Evolutionary conservation across 2,113 vertebrate genomes (phyloP).

Genomic region (Tor tambroides): DNA sequence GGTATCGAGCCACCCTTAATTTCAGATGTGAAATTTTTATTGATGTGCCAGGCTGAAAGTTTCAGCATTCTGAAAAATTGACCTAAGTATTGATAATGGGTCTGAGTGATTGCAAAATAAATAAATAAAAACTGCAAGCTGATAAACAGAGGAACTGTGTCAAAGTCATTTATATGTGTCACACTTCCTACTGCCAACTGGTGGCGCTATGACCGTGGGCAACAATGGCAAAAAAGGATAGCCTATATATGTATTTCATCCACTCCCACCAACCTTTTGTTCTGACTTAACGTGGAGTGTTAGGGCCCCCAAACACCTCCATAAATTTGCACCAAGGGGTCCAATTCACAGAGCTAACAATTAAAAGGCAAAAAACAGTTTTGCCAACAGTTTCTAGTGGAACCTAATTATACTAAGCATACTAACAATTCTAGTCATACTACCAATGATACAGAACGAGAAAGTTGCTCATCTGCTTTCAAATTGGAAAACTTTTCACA

Average conservation of each 20-base stretch:
- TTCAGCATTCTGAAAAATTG: too few relatives aligned
- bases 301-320: not conserved
- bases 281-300: not conserved
- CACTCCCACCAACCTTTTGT: not conserved
- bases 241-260: not conserved
- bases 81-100: too few relatives aligned
- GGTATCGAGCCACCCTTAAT: too few relatives aligned
- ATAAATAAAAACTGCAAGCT: too few relatives aligned
- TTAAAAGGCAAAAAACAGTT: not conserved
- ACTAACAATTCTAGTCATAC: not conserved
- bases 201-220: not conserved
- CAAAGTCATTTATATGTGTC: not conserved
- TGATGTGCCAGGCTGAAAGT: too few relatives aligned
- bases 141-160: too few relatives aligned
- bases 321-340: not conserved
- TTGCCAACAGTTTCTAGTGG: not conserved
- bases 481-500: not conserved
- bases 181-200: not conserved
- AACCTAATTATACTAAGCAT: not conserved
- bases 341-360: not conserved
- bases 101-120: too few relatives aligned
- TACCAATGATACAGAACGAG: not conserved
- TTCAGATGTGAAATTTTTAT: too few relatives aligned
- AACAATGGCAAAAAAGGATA: too few relatives aligned
- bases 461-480: not conserved